These are phyloP conservation scores for Andrena trimmerana DNA, from an alignment of 2,888 invertebrate genomes.

Conservation along the genomic window DNA sequence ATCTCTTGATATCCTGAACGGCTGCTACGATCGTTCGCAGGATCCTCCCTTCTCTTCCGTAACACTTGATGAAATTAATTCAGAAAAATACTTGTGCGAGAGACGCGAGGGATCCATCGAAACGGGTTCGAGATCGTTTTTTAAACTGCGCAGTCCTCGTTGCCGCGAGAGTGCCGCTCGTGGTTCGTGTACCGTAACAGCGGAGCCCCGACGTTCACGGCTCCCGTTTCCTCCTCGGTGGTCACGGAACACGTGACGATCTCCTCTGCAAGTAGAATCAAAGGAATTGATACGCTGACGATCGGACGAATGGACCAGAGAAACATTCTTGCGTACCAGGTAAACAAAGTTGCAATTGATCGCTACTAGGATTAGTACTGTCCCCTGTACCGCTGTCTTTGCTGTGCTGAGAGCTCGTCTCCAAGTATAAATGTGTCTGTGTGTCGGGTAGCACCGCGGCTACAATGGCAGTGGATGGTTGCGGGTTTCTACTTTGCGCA, in stretches of 20 bases:
- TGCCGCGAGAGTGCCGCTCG: slow-evolving; percentile 77
- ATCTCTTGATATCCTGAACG: background rate
- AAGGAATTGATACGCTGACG: background rate
- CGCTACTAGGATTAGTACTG: slow-evolving; percentile 91
- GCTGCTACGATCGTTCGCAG: background rate
- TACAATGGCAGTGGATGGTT: slow-evolving; percentile 54
- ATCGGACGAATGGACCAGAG: background rate
- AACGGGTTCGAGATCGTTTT: background rate
- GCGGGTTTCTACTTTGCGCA: slow-evolving; percentile 65
- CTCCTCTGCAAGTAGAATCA: slow-evolving; percentile 73
- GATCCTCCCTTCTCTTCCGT: background rate
- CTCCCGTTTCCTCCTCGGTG: slow-evolving; percentile 79
- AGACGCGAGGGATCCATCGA: slow-evolving; percentile 3
- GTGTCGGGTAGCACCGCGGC: slow-evolving; percentile 74
- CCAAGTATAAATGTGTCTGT: slow-evolving; percentile 86
- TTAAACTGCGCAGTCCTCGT: slow-evolving; percentile 70
- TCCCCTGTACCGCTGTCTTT: slow-evolving; percentile 94
- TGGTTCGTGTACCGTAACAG: slow-evolving; percentile 83
- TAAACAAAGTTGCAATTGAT: slow-evolving; percentile 86
- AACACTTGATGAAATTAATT: background rate
- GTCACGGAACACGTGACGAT: slow-evolving; percentile 75
- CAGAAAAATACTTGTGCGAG: background rate
- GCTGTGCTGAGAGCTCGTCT: slow-evolving; percentile 91
- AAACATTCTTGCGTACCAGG: slow-evolving; percentile 76
- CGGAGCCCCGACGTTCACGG: slow-evolving; percentile 78